A percentile compares a stretch with the other conserved stretches of the same genome.
Conservation (phyloP, 2,797 vertebrate species). For the Pangasius krempfi region DNA sequence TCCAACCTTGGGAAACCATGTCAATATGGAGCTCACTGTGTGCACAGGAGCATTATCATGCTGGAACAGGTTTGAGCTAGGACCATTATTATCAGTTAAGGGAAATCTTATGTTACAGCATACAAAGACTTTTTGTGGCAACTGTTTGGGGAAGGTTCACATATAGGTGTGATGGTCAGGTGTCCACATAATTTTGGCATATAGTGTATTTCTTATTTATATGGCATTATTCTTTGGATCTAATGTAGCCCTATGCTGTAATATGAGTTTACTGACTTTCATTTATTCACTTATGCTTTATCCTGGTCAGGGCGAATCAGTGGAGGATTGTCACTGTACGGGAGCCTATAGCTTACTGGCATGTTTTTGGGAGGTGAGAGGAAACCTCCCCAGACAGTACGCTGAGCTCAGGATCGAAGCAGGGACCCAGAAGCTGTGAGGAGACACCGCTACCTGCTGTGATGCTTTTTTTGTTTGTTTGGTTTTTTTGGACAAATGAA, state of each 20-base stretch:
- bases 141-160: too few relatives aligned
- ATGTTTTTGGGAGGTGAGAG: too few relatives aligned
- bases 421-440: background rate
- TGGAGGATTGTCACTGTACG: background rate
- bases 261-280: background rate
- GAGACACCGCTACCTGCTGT: background rate
- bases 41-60: background rate
- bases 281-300: background rate
- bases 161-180: background rate
- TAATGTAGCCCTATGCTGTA: background rate
- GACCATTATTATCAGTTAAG: background rate
- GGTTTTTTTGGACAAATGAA: background rate
- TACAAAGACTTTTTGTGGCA: too few relatives aligned
- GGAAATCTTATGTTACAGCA: background rate
- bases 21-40: background rate
- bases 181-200: background rate
- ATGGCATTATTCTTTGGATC: background rate
- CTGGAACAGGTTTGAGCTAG: background rate
- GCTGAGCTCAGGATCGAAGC: background rate
- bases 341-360: background rate
- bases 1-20: background rate
- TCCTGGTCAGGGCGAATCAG: background rate
- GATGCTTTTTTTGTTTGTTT: background rate
- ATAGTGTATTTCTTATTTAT: background rate
- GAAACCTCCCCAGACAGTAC: background rate